These are phyloP conservation scores for Monochamus alternatus DNA, from an alignment of 2,888 invertebrate genomes.

Conservation along the genomic window DNA sequence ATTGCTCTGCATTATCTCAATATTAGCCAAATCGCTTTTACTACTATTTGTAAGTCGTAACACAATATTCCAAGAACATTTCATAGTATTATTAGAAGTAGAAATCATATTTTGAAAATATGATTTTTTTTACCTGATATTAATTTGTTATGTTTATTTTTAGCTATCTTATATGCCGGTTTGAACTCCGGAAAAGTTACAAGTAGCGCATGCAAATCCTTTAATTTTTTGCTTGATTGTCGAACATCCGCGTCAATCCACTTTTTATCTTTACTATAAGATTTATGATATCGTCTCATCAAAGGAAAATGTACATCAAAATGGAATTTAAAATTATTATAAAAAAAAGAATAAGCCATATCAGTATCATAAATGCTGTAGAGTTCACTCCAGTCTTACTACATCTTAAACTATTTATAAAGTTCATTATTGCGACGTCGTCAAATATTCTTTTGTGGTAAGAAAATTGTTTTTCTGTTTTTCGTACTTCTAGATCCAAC, in stretches of 20 bases:
- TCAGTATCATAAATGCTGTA: not conserved
- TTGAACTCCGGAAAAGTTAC: not conserved
- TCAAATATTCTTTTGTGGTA: not conserved
- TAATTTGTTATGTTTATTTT: not conserved
- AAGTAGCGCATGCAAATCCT: not conserved
- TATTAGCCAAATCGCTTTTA: not conserved
- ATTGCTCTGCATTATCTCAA: not conserved
- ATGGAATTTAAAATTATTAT: not conserved
- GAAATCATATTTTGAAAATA: not conserved
- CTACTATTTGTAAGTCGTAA: not conserved
- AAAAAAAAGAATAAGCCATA: not conserved
- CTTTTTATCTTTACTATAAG: not conserved
- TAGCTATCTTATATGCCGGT: not conserved
- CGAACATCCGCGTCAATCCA: not conserved
- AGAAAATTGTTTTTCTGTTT: not conserved
- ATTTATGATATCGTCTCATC: not conserved
- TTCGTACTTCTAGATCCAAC: not conserved
- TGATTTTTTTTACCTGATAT: not conserved
- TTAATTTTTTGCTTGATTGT: not conserved
- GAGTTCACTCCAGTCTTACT: not conserved
- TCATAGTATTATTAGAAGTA: not conserved
- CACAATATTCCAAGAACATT: too few relatives aligned
- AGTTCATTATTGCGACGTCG: not conserved
- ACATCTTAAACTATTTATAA: not conserved
- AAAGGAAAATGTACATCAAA: not conserved